Evolutionary conservation across 2,797 vertebrate genomes (phyloP).

Genomic region (Telmatherina bonti): DNA sequence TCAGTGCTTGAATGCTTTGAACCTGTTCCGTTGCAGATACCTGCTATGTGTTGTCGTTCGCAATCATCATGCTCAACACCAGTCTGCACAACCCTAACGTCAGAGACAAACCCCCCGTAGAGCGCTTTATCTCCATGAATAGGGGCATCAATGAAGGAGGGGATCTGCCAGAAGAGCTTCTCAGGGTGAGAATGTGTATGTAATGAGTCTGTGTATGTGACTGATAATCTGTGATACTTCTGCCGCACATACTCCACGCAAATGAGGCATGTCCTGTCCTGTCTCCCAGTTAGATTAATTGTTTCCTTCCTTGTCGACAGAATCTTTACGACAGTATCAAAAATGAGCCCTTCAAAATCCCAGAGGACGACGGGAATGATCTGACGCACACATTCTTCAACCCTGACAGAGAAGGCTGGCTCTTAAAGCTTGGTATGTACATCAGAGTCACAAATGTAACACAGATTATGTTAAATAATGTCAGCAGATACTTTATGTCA

Average conservation of each 20-base stretch:
- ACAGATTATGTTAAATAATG: slow-evolving; percentile 12
- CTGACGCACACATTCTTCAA: slow-evolving; percentile 99
- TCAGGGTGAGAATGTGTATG: slow-evolving; percentile 85
- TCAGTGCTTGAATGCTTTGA: not conserved
- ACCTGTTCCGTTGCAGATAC: slow-evolving; percentile 85
- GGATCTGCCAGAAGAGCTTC: slow-evolving; percentile 95
- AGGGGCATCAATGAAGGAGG: slow-evolving; percentile 97
- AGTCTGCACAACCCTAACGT: slow-evolving; percentile 98
- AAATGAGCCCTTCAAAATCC: slow-evolving; percentile 98
- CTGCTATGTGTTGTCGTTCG: slow-evolving; percentile 96
- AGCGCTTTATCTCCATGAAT: slow-evolving; percentile 98
- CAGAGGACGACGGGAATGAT: slow-evolving; percentile 97
- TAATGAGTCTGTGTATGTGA: slow-evolving; percentile 15
- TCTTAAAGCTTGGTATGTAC: slow-evolving; percentile 94
- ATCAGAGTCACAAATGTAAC: not conserved
- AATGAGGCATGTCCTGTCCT: slow-evolving; percentile 18
- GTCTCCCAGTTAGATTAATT: slow-evolving; percentile 33
- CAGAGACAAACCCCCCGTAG: slow-evolving; percentile 93
- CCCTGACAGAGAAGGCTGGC: slow-evolving; percentile 97
- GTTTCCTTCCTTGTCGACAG: slow-evolving; percentile 71
- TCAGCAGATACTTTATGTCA: slow-evolving; percentile 1
- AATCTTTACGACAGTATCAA: slow-evolving; percentile 99
- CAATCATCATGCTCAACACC: slow-evolving; percentile 99
- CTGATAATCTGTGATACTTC: slow-evolving; percentile 15
- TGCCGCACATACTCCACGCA: slow-evolving; percentile 4